Evolutionary conservation across 2,888 invertebrate genomes (phyloP), one percentile per base, ranked within the genome.

Genomic region (Nipponacmea schrenckii): DNA sequence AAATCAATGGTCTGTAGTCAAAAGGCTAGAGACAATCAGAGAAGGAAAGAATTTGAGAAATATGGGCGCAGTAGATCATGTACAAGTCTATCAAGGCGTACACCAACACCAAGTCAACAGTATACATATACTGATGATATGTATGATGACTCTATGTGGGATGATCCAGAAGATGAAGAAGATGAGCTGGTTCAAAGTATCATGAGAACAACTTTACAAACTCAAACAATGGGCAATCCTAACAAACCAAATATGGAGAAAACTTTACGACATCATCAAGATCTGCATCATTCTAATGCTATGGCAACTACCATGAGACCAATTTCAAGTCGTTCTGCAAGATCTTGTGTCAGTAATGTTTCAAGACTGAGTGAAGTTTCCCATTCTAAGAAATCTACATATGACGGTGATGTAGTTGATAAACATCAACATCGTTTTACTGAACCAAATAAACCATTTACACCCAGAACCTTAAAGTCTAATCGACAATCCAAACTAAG

Each of bases 391-490:
- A 81, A 79, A 66, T 77, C 77, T 10, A 81, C 83, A 8, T 81
- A 81, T 64, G 81, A 82, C 70, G 84, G 84, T 8, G 88, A 88
- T 73, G 69, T 88, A 0, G 74, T 88, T 7, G 80, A 87, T 17
- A 86, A 81, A 56, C 78, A 84, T 31, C 70, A 81, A 15, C 83
- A 87, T 70, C 82, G 79, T 31, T 88, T 88, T 71, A 88, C 87
- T 10, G 84, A 87, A 64, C 81, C 82, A 24, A 82, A 81, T 26
- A 84, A 86, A 70, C 85, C 87, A 15, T 88, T 88, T 74, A 86
- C 86, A 8, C 88, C 88, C 20, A 74, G 88, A 62, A 87, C 85
- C 24, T 79, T 87, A 15, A 85, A 84, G 73, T 81, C 81, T 39
- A 85, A 86, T 69, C 74, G 82, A n/a, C 74, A 79, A 44, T 88